Conservation (phyloP, 2,113 vertebrate genomes). For the Tragulus kanchil region DNA sequence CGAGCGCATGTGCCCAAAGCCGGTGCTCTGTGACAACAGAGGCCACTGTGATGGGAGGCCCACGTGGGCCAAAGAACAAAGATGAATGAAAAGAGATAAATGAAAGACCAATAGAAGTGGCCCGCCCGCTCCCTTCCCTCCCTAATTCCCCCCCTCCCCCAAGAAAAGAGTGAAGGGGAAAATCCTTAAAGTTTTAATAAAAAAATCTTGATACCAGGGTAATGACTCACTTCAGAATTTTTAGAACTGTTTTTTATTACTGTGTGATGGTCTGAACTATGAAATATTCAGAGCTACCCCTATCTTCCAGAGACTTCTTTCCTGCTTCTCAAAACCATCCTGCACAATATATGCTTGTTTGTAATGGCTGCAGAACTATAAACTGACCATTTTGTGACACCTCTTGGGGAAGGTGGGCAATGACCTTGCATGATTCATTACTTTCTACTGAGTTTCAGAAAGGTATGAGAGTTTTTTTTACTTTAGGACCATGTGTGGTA, state of each 20-base stretch:
- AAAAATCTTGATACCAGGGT: conserved; percentile 51
- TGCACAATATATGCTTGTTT: background rate
- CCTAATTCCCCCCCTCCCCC: no score
- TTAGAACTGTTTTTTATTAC: conserved; percentile 56
- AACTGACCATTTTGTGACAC: conserved; percentile 20
- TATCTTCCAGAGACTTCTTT: conserved; percentile 10
- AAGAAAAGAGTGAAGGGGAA: background rate
- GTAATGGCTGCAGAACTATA: conserved; percentile 13
- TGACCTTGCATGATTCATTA: background rate
- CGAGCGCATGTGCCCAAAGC: no score
- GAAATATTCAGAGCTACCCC: background rate
- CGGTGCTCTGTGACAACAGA: no score
- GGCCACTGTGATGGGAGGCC: no score
- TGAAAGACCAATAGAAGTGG: no score
- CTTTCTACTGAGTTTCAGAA: conserved; percentile 20
- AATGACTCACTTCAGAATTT: conserved; percentile 59
- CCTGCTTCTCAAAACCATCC: conserved; percentile 2
- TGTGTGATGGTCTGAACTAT: conserved; percentile 33
- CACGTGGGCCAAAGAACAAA: no score
- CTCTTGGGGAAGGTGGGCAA: background rate
- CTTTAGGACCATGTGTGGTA: conserved; percentile 9
- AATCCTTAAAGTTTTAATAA: conserved; percentile 62
- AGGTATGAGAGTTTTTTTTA: background rate
- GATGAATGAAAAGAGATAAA: no score
- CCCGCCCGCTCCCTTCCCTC: no score